Conservation (phyloP, 2,797 vertebrate genomes). For the Typhlichthys eigenmanni region DNA sequence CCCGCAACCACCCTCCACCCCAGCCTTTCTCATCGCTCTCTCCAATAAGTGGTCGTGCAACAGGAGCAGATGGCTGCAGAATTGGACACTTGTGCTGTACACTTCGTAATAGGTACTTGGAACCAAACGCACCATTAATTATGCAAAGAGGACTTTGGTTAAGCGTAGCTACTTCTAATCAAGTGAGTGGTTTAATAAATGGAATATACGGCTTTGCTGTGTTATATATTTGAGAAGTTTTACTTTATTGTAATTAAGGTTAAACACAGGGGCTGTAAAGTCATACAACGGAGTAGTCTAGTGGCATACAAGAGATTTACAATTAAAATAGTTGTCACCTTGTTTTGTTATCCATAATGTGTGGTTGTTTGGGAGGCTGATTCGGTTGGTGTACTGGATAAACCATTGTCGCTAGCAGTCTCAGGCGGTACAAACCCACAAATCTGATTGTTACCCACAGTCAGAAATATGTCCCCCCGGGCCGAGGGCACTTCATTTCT, state of each 20-base stretch:
- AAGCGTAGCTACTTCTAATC: constrained; percentile 62
- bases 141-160: constrained; percentile 59
- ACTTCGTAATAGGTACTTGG: constrained; percentile 67
- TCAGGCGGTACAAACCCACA: too few relatives aligned
- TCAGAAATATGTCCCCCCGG: constrained; percentile 14
- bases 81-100: constrained; percentile 56
- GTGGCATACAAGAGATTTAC: constrained; percentile 13
- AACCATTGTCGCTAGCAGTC: constrained; percentile 3
- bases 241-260: constrained; percentile 52
- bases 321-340: too few relatives aligned
- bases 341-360: not conserved
- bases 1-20: too few relatives aligned
- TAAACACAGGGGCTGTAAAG: constrained; percentile 8
- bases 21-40: too few relatives aligned
- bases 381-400: constrained; percentile 48
- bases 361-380: constrained; percentile 19
- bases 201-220: constrained; percentile 30
- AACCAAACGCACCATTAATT: constrained; percentile 69
- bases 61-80: constrained; percentile 46
- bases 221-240: constrained; percentile 57
- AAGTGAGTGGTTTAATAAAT: constrained; percentile 50
- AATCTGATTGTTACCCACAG: not conserved
- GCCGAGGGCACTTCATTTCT: constrained; percentile 2
- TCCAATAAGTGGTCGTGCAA: too few relatives aligned
- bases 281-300: constrained; percentile 42